phyloP scores from a whole-genome alignment of 2,113 vertebrate species.

The Candoia aspera region DNA sequence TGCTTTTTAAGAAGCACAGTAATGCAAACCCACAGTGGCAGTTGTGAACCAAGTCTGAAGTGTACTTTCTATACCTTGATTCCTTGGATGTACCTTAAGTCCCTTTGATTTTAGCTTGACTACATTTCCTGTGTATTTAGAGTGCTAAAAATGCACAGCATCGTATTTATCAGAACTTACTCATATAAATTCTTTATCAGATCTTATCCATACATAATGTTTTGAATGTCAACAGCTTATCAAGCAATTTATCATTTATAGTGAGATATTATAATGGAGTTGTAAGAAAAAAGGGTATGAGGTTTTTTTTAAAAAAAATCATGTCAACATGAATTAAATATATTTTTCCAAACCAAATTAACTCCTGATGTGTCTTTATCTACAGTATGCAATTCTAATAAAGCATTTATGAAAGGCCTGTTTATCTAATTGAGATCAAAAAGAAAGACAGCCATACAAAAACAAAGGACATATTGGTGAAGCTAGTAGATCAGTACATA shows the following conservation, averaged over 20 bases:
- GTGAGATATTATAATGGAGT: neutral
- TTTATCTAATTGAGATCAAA: neutral
- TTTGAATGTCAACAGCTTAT: neutral
- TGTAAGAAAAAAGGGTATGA: neutral
- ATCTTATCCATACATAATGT: neutral
- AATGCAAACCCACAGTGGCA: neutral
- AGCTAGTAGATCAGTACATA: neutral
- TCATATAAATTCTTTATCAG: neutral
- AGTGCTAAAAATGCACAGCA: neutral
- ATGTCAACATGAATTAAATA: neutral
- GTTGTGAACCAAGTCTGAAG: slow-evolving; percentile 8
- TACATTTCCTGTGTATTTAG: neutral
- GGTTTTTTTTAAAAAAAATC: neutral
- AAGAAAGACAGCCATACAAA: neutral
- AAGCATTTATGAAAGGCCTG: neutral
- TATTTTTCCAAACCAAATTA: neutral
- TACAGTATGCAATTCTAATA: neutral
- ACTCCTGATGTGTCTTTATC: neutral
- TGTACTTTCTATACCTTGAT: neutral
- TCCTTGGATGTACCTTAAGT: neutral
- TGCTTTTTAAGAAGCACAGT: slow-evolving; percentile 24
- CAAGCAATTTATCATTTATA: neutral
- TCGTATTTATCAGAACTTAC: neutral
- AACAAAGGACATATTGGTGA: neutral
- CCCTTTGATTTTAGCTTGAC: neutral